Conservation (phyloP, 37 sponge, comb jelly and placozoan genomes). For the Halisarca cf. caerulea region DNA sequence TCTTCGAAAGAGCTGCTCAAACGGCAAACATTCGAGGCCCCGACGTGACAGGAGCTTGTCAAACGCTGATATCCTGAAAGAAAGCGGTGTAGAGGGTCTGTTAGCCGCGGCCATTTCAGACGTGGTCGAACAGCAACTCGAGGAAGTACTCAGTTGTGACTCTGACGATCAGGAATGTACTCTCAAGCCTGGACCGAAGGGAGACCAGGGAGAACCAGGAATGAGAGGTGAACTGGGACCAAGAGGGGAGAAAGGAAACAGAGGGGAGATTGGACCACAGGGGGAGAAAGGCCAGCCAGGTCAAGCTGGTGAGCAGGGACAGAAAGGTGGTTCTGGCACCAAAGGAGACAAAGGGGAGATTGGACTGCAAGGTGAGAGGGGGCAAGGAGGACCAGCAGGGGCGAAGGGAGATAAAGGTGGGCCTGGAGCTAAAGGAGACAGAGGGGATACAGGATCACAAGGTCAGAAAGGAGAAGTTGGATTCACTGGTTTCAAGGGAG, state of each 20-base stretch:
- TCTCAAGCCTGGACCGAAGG: neutral
- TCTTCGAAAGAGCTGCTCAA: too few relatives aligned
- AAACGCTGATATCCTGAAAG: too few relatives aligned
- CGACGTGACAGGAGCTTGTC: too few relatives aligned
- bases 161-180: neutral
- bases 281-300: neutral
- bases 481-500: neutral
- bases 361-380: neutral
- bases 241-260: neutral
- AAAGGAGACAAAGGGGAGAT: neutral
- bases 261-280: neutral
- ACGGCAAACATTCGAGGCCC: too few relatives aligned
- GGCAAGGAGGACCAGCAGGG: neutral
- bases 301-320: neutral
- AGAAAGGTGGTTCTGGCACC: neutral
- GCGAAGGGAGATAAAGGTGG: neutral
- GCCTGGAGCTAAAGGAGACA: neutral
- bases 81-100: too few relatives aligned
- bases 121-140: neutral
- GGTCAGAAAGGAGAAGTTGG: constrained; percentile 27
- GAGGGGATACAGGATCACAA: constrained; percentile 7
- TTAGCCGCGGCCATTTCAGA: neutral
- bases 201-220: neutral
- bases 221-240: neutral
- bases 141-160: neutral